Evolutionary conservation across 2,888 invertebrate species (phyloP).

Genomic region (Kryphioiulus occultus): DNA sequence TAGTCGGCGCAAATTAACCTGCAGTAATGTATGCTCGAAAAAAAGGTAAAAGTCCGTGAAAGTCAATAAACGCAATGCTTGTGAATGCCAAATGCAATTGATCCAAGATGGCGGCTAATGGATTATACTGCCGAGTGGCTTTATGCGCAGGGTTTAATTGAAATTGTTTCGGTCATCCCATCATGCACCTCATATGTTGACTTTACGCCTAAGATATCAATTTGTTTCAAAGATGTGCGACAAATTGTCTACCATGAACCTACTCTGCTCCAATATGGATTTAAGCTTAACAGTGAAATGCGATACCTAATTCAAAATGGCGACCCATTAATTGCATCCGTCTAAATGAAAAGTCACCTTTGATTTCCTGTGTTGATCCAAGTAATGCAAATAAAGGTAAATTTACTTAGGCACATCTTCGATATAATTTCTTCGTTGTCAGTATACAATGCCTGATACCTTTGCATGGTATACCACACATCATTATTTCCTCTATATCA

Average conservation of each 20-base stretch:
- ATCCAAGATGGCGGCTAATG: constrained; percentile 17
- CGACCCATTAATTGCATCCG: not conserved
- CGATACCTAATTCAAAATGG: not conserved
- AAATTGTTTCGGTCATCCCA: not conserved
- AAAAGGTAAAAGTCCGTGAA: not conserved
- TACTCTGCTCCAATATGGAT: not conserved
- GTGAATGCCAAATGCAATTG: constrained; percentile 27
- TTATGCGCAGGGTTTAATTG: constrained; percentile 1
- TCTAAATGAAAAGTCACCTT: not conserved
- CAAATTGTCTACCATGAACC: not conserved
- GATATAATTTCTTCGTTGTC: not conserved
- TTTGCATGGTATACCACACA: not conserved
- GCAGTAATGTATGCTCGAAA: not conserved
- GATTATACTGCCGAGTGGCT: not conserved
- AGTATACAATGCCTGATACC: not conserved
- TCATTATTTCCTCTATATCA: too few relatives aligned
- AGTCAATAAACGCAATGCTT: not conserved
- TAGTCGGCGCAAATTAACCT: not conserved
- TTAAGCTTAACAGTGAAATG: not conserved
- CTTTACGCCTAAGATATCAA: not conserved
- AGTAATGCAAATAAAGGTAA: not conserved
- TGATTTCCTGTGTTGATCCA: constrained; percentile 2
- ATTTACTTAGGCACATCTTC: not conserved
- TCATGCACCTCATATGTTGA: not conserved
- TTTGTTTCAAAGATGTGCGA: not conserved